Evolutionary conservation across 2,113 vertebrate genomes (phyloP).

Genomic region (Salminus brasiliensis): DNA sequence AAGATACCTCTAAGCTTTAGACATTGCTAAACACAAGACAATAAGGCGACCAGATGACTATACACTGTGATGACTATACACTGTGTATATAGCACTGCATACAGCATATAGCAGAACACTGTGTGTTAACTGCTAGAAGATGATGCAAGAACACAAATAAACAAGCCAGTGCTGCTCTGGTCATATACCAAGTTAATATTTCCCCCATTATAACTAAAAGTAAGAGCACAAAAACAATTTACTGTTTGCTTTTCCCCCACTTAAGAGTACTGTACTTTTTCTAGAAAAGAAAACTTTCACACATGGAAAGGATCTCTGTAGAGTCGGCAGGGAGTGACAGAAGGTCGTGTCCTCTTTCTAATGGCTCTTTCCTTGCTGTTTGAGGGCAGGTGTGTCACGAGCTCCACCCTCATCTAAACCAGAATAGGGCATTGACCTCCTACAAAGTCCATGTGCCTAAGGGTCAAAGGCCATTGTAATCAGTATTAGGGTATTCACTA

Average conservation of each 20-base stretch:
- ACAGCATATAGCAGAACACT: no score
- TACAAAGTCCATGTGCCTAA: neutral
- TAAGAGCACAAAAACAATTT: neutral
- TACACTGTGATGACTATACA: no score
- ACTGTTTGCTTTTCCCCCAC: neutral
- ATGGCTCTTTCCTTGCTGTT: neutral
- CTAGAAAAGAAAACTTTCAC: neutral
- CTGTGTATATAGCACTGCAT: no score
- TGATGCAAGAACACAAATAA: neutral
- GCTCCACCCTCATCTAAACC: neutral
- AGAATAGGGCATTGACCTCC: neutral
- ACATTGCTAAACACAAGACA: no score
- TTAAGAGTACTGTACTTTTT: neutral
- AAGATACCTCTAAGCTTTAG: no score
- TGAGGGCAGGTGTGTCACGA: neutral
- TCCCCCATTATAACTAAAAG: neutral
- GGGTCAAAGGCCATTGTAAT: slow-evolving; percentile 10
- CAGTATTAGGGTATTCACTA: neutral
- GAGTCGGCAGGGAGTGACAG: neutral
- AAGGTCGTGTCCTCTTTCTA: neutral
- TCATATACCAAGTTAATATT: neutral
- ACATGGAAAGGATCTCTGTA: neutral
- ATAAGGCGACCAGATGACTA: no score
- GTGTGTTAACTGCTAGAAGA: neutral
- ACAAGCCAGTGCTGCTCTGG: neutral